These are phyloP conservation scores for Manis pentadactyla DNA, from an alignment of 2,797 vertebrate genomes.

Conservation along the genomic window DNA sequence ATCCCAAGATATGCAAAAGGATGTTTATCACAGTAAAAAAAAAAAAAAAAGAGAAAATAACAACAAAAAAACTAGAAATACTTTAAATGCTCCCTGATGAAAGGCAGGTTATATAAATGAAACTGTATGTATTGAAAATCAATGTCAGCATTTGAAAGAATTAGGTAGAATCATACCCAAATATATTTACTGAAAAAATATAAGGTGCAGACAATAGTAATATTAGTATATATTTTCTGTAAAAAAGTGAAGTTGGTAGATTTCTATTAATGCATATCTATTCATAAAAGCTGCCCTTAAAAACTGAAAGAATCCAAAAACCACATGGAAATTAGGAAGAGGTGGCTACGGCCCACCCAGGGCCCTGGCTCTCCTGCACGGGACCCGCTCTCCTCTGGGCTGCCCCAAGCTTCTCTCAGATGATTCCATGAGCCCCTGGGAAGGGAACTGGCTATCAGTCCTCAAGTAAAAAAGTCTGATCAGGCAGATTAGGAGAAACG, in stretches of 20 bases:
- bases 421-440: neutral
- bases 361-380: fast-evolving
- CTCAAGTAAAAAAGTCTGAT: neutral
- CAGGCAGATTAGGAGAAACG: neutral
- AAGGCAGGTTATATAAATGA: neutral
- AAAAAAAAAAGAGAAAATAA: neutral
- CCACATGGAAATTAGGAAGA: neutral
- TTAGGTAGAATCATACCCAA: neutral
- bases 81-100: neutral
- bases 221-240: neutral
- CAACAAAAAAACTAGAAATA: neutral
- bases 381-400: no score
- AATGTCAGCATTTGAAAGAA: neutral
- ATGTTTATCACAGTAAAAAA: neutral
- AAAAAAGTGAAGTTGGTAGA: neutral
- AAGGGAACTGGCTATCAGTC: no score
- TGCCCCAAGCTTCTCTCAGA: fast-evolving
- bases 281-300: neutral
- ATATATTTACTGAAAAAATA: neutral
- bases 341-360: fast-evolving
- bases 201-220: neutral
- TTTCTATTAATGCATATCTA: neutral
- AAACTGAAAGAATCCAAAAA: neutral
- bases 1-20: neutral
- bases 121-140: neutral